Conservation (phyloP, 1,140 invertebrate species). For the Tetramorium simillimum region DNA sequence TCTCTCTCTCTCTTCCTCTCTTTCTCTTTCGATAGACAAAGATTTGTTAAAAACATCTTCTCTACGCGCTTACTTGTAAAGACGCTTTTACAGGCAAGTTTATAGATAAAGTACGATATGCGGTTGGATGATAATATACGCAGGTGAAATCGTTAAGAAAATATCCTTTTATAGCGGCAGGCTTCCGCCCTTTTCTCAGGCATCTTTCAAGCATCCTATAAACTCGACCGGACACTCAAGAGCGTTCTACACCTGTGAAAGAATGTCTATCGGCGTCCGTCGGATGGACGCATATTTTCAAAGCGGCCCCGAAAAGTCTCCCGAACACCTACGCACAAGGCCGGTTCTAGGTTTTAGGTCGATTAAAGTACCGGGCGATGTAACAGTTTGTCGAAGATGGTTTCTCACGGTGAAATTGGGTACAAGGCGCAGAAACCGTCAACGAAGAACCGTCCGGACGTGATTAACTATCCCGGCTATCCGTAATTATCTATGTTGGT, state of each 20-base stretch:
- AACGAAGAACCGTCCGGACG: neutral
- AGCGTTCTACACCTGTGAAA: slow-evolving; percentile 61
- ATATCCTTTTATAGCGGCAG: slow-evolving; percentile 16
- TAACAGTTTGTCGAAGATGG: slow-evolving; percentile 32
- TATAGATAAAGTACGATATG: neutral
- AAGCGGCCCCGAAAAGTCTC: slow-evolving; percentile 36
- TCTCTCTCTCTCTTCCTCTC: neutral
- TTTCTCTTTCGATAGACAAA: neutral
- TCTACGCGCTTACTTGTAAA: neutral
- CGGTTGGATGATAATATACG: slow-evolving; percentile 21
- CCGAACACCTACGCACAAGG: slow-evolving; percentile 65
- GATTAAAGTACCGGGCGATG: slow-evolving; percentile 37
- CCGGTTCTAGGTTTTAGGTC: slow-evolving; percentile 16
- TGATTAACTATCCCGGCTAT: slow-evolving; percentile 44
- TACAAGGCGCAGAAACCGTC: neutral
- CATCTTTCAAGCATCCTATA: slow-evolving; percentile 10
- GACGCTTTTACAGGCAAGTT: neutral
- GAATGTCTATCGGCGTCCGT: slow-evolving; percentile 36
- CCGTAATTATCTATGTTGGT: slow-evolving; percentile 39
- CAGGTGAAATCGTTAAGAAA: slow-evolving; percentile 42
- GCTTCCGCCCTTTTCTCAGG: slow-evolving; percentile 65
- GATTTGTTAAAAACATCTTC: slow-evolving; percentile 9
- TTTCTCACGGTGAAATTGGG: slow-evolving; percentile 70
- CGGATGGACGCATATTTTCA: slow-evolving; percentile 46
- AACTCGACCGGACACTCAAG: slow-evolving; percentile 39